phyloP scores from a whole-genome alignment of 1,140 invertebrate genomes.

The Diprion similis region DNA sequence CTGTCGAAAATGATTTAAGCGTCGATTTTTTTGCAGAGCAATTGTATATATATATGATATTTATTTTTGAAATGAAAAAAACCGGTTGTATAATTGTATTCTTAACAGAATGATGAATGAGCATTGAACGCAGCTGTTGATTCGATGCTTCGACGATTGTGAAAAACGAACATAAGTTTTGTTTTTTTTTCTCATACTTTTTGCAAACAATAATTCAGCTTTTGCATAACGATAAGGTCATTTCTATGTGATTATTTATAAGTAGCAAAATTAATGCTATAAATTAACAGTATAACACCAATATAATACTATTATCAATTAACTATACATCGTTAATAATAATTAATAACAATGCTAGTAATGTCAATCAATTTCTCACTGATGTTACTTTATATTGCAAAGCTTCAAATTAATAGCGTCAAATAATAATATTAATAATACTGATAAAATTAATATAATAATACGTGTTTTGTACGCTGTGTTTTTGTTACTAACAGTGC shows the following conservation, averaged over 20 bases:
- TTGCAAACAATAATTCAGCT: too few relatives aligned
- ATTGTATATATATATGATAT: too few relatives aligned
- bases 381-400: neutral
- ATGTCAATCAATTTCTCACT: neutral
- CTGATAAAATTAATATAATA: neutral
- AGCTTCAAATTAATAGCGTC: neutral
- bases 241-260: too few relatives aligned
- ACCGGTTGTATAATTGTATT: too few relatives aligned
- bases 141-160: too few relatives aligned
- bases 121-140: too few relatives aligned
- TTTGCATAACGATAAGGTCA: too few relatives aligned
- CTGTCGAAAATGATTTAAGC: too few relatives aligned
- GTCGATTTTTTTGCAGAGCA: too few relatives aligned
- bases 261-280: neutral
- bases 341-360: too few relatives aligned
- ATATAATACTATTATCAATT: neutral
- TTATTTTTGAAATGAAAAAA: too few relatives aligned
- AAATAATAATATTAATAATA: neutral
- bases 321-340: neutral
- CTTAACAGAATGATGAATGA: too few relatives aligned
- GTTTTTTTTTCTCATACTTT: constrained; percentile 2
- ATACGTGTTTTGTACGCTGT: constrained; percentile 14
- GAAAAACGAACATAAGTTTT: neutral
- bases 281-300: neutral
- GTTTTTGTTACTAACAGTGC: constrained; percentile 62